Evolutionary conservation across 2,797 vertebrate genomes (phyloP), one percentile per base, ranked within the genome.

Genomic region (Alfaro cultratus): DNA sequence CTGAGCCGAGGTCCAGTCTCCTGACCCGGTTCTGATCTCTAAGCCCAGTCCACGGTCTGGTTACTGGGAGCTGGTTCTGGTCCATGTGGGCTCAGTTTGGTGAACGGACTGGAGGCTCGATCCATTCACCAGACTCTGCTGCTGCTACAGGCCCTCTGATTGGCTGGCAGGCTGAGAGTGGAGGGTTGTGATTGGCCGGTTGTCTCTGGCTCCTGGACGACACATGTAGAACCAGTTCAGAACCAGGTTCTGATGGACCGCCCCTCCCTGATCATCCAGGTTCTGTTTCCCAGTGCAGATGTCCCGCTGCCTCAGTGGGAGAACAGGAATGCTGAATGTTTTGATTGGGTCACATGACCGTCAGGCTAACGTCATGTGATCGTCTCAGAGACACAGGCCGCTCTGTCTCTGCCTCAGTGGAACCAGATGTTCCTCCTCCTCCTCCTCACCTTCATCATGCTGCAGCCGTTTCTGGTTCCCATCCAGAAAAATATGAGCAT

Each of bases 251-350:
- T 39, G 49, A 55, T 41, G 15, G 41, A 46, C 23, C 68, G n/a
- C 21, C 23, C 21, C 12, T 74, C 21, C 46, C 39, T 47, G 68
- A 46, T 5, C 67, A 11, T 43, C 23, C 41, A 70, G 64, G 34
- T 70, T 70, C 29, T 45, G 4, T 72, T 16, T 74, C 23, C 21
- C 18, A 9, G 29, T 60, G 53, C 15, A 43, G 55, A 46, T 43
- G 4, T 68, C 47, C 77, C 31, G 72, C 64, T 51, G 55, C 51
- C 81, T 85, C 83, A 18, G 75, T 45, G 89, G 87, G 90, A 82
- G 62, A 72, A 78, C 79, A 88, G 90, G 92, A 92, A 93, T 91
- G 89, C 75, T 79, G 76, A 67, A 88, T 91, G 73, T 91, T 87
- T 90, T 85, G 86, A 88, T 85, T 84, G 85, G 77, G 88, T 76